A percentile compares a stretch with the other conserved stretches of the same genome.
These are phyloP conservation scores for Thunnus albacares DNA, from an alignment of 2,797 vertebrate species.

Conservation along the genomic window DNA sequence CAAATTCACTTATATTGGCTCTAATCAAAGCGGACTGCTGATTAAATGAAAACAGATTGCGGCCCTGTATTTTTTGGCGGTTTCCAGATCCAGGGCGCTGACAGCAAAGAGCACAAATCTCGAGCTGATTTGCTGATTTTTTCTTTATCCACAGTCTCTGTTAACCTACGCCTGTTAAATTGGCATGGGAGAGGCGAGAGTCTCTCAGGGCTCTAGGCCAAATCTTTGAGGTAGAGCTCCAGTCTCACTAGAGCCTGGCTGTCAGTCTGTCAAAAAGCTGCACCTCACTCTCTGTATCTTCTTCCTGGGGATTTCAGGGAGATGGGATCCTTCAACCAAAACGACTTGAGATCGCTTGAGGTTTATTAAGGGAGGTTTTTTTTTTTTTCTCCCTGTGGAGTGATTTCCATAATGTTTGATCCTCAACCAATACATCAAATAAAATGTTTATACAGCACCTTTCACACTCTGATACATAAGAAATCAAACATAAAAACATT, in stretches of 20 bases:
- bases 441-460: not conserved
- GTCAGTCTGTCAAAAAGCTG: conserved; percentile 73
- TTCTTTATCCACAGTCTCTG: conserved; percentile 46
- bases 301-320: conserved; percentile 53
- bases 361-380: conserved; percentile 44
- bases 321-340: conserved; percentile 67
- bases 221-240: conserved; percentile 63
- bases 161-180: conserved; percentile 62
- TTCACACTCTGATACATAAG: not conserved
- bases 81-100: conserved; percentile 34
- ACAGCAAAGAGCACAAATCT: conserved; percentile 38
- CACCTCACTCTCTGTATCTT: conserved; percentile 44
- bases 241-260: conserved; percentile 54
- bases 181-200: conserved; percentile 51
- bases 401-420: conserved; percentile 46
- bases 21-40: conserved; percentile 71
- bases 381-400: conserved; percentile 24
- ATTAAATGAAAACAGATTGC: conserved; percentile 71
- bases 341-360: conserved; percentile 44
- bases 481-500: too few species aligned
- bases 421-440: conserved; percentile 26
- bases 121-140: conserved; percentile 57
- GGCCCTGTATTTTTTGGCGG: conserved; percentile 19
- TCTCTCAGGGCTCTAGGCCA: conserved; percentile 57
- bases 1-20: conserved; percentile 47